Evolutionary conservation across 2,113 vertebrate species (phyloP), one percentile per base, ranked within the genome.

Genomic region (Sorex araneus): DNA sequence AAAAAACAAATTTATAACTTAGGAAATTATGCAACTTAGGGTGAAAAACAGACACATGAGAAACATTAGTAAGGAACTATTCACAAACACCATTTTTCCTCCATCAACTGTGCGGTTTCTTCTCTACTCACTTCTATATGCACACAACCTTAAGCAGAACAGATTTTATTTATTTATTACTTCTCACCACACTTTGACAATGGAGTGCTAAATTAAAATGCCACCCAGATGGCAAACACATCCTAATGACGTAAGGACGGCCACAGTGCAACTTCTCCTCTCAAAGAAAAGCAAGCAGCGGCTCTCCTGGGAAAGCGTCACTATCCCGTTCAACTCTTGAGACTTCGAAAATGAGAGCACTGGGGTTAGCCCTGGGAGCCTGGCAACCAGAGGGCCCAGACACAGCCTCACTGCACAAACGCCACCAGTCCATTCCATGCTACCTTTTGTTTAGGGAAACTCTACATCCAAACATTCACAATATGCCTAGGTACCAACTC

Each of bases 141-240:
- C 47, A 57, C 8, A 88, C 8, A 77, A 75, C 87, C 95, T 93
- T 82, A n/a, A 84, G 74, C 73, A 94, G 91, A 95, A 83, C 74
- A 90, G 70, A 69, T 87, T 80, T 94, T 93, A 85, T 71, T 69
- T 90, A 74, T 90, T 93, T 95, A 77, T 86, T 93, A 89, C 94
- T 82, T 92, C 88, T 89, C 3, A 9, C 67, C 84, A 75, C 63
- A 79, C 27, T 78, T 69, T 60, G 84, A 94, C 0, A 4, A 92
- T 0, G 57, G 45, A 95, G 71, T 40, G 25, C 85, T 96, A 96
- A 97, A 95, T 96, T 94, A 96, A 97, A 97, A 97, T 27, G 34
- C 83, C 91, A 96, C 91, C 76, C 90, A 91, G 95, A 95, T 88
- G 80, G 94, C 87, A 96, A 91, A 97, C 82, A 97, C 92, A 95